These are phyloP conservation scores for Cryptus viduatorius DNA, from an alignment of 2,888 invertebrate genomes.

Conservation along the genomic window DNA sequence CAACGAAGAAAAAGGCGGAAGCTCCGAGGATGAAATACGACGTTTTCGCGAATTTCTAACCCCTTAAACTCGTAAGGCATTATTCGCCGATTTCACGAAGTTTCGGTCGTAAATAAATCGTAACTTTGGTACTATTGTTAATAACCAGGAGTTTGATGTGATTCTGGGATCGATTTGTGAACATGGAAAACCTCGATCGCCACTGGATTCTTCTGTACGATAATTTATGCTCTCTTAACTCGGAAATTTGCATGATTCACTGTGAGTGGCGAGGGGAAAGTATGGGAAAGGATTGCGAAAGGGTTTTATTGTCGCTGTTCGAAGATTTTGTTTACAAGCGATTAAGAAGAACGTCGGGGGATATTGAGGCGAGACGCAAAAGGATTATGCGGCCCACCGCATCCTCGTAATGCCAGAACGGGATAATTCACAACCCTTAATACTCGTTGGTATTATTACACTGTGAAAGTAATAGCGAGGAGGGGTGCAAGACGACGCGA, in stretches of 20 bases:
- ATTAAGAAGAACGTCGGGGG: background rate
- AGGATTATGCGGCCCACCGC: conserved; percentile 47
- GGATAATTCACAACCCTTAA: background rate
- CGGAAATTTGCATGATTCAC: conserved; percentile 18
- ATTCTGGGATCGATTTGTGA: conserved; percentile 4
- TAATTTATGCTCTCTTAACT: conserved; percentile 13
- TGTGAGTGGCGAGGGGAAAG: background rate
- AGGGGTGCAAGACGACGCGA: background rate
- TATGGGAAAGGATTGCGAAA: conserved; percentile 21
- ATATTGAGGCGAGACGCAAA: conserved; percentile 1
- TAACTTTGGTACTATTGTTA: background rate
- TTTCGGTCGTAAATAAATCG: conserved; percentile 26
- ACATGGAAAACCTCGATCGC: conserved; percentile 12
- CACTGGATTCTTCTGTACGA: background rate
- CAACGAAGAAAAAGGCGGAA: background rate
- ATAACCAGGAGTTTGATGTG: background rate
- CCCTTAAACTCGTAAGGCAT: background rate
- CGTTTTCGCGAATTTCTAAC: background rate
- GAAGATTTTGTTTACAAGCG: background rate
- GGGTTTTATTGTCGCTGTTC: conserved; percentile 15
- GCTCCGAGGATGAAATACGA: background rate
- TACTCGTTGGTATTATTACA: background rate
- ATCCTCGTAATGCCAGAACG: conserved; percentile 10
- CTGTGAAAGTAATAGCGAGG: background rate
- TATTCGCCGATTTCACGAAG: conserved; percentile 15